Base-by-base conservation (phyloP, 1,140 invertebrate species). In the Saccostrea cuccullata region DNA sequence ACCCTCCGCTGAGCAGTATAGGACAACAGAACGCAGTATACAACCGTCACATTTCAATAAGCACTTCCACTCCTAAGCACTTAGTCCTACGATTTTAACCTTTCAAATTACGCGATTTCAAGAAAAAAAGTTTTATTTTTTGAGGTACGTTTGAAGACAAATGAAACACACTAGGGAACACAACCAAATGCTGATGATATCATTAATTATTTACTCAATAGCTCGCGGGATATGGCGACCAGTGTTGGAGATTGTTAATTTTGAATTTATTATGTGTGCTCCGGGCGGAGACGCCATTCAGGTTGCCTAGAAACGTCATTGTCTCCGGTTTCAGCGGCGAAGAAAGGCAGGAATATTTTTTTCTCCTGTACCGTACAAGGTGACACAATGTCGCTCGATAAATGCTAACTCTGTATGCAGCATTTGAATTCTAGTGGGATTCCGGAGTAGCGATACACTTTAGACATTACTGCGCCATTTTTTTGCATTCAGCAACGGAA, bases 171-270 rank as follows among this genome's bases (percentile, higher is more conserved):
- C 70, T 15, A 12, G 26, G 26, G 30, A 77, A 30, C 23, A 77
- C 70, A 30, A 36, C 11, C 26, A 77, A 67, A 77, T 12, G 70
- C 30, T 77, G 23, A 77, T 77, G 26, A 36, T 36, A 36, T 12
- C 70, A 77, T 77, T 77, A 77, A 77, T 77, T 77, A 77, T 77
- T 77, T 30, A 77, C 70, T 77, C 70, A 40, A 26, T 77, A 77
- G 70, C 70, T 77, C 26, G 26, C 70, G 70, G 70, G 70, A 77
- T 77, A 77, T 15, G 13, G 26, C 70, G 30, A 77, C 70, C 26
- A 26, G 30, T 77, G 70, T 77, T 30, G 26, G 6, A 30, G 70
- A 77, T 77, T 30, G 70, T 77, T 77, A 77, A 77, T 77, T 77
- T 77, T 36, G 70, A 77, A 77, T 77, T 77, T 77, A 77, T 77